Evolutionary conservation across 1,140 invertebrate genomes (phyloP).

Genomic region (Papilio polyxenes): DNA sequence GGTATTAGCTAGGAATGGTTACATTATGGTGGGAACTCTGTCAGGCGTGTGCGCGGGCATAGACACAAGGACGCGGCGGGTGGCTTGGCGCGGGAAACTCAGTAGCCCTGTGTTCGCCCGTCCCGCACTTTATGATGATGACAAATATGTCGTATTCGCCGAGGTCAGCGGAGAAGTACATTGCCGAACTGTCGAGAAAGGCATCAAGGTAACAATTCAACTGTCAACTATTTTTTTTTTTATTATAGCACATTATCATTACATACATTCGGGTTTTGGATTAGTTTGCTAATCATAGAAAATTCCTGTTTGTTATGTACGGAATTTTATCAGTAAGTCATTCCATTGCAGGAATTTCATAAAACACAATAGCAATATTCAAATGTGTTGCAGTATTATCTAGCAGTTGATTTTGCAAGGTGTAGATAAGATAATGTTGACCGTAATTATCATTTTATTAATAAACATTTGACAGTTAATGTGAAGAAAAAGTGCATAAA

Average conservation of each 20-base stretch:
- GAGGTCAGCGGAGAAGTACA: slow-evolving; percentile 82
- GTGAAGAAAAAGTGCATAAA: no score
- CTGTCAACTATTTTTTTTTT: not conserved
- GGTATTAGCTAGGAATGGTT: slow-evolving; percentile 71
- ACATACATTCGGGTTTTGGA: no score
- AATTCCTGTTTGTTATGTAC: no score
- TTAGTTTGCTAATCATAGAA: no score
- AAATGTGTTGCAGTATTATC: slow-evolving; percentile 19
- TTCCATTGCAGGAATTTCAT: no score
- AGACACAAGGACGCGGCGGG: slow-evolving; percentile 72
- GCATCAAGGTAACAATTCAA: slow-evolving; percentile 63
- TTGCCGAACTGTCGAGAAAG: slow-evolving; percentile 75
- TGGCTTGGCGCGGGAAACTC: slow-evolving; percentile 81
- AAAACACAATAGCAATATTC: not conserved
- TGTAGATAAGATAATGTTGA: not conserved
- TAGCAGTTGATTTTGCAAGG: not conserved
- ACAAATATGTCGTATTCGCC: slow-evolving; percentile 80
- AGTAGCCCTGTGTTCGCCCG: slow-evolving; percentile 84
- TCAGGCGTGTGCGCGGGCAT: slow-evolving; percentile 81
- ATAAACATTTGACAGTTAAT: no score
- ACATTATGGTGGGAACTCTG: slow-evolving; percentile 81
- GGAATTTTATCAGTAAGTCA: no score
- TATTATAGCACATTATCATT: not conserved
- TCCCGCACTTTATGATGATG: slow-evolving; percentile 77
- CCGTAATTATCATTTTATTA: not conserved